Evolutionary conservation across 2,888 invertebrate species (phyloP), one percentile per base, ranked within the genome.

Genomic region (Orthosia gracilis): DNA sequence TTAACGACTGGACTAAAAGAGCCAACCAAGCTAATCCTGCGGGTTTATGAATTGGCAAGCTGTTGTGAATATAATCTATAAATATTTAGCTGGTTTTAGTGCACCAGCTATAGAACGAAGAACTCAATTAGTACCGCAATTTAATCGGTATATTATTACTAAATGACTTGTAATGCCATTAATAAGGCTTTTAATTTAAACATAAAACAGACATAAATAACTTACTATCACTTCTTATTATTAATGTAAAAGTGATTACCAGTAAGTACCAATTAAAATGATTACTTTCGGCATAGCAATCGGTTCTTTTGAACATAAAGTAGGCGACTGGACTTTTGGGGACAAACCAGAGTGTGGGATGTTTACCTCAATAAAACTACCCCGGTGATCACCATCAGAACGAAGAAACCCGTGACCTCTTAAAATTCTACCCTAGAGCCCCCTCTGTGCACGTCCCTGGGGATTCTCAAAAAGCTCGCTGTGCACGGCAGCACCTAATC

Each of bases 71-170:
- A n/a, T 18, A 2, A 23, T 15, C 50, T 45, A 18, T 55, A 18
- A 31, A 31, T 31, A n/a, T n/a, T 17, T 17, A 58, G n/a, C 45
- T 17, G 3, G 13, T 23, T 50, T 31, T 45, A 69, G 12, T 67
- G 7, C 7, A 13, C n/a, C 40, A 23, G 70, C 40, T 57, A 40
- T 57, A 13, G n/a, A 57, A 31, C n/a, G 9, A 3, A 23, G 0
- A 15, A 23, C 18, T 40, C 23, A 50, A 50, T 71, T 17, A 57
- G 40, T 58, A 70, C 1, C 71, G 55, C 21, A 9, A 69, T 55
- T 57, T 49, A 47, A 40, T 70, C 1, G 9, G 5, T 21, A 31
- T 55, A 50, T 17, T n/a, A 66, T 31, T 12, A 18, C 11, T 26
- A 17, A 40, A 49, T 45, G 1, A 1, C 4, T 23, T 26, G 18